Percentiles rank a stretch among this genome's conserved stretches.
phyloP scores from a whole-genome alignment of 2,113 vertebrate genomes.

The Clarias macrocephalus region DNA sequence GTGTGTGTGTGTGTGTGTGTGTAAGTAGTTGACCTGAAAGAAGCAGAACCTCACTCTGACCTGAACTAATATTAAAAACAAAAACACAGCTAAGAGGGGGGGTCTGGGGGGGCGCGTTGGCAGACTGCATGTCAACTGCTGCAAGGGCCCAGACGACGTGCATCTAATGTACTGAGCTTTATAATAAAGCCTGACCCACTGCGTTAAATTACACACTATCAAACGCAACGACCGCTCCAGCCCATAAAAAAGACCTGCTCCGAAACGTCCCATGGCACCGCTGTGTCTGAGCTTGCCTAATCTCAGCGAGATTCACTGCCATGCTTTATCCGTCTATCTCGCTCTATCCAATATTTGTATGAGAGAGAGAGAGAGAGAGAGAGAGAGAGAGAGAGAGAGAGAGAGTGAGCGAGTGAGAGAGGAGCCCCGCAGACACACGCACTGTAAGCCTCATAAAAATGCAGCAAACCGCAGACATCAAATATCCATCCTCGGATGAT shows the following conservation, averaged over 20 bases:
- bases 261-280: conserved; percentile 51
- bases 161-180: conserved; percentile 46
- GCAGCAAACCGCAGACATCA: conserved; percentile 27
- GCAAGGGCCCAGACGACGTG: conserved; percentile 34
- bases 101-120: not conserved
- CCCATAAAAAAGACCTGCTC: conserved; percentile 54
- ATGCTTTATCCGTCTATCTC: conserved; percentile 39
- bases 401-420: not conserved
- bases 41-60: not conserved
- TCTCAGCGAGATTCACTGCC: conserved; percentile 49
- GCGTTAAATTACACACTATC: conserved; percentile 57
- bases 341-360: conserved; percentile 29
- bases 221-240: conserved; percentile 42
- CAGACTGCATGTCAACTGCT: conserved; percentile 40
- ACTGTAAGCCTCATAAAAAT: conserved; percentile 30
- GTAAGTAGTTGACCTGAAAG: not conserved
- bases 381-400: too few relatives aligned
- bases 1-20: not conserved
- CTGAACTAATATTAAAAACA: conserved; percentile 34
- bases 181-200: conserved; percentile 50
- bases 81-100: conserved; percentile 8
- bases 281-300: conserved; percentile 53
- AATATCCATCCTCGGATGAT: conserved; percentile 28
- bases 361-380: not conserved
- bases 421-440: conserved; percentile 13